Evolutionary conservation across 2,797 vertebrate species (phyloP), one percentile per base, ranked within the genome.

Genomic region (Notoglanidium macrostoma): DNA sequence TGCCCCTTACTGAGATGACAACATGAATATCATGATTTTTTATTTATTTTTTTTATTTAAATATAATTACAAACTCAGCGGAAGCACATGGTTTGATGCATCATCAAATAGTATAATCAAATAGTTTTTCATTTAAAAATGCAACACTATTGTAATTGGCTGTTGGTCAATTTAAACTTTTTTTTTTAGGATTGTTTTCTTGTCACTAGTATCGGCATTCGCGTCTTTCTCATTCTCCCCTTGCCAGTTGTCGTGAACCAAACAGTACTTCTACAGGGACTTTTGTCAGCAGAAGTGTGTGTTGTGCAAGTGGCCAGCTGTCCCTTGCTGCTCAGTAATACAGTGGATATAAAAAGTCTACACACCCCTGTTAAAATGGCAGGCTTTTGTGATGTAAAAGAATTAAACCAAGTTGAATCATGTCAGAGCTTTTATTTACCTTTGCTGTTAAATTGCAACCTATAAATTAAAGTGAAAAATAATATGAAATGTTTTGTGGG

Each of bases 201-300:
- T 96, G 95, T 93, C 93, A 96, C 95, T 95, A 51, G 40, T 5
- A 7, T 86, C 32, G 65, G 63, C 11, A 29, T 46, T 55, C 35
- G 83, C 11, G 26, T 81, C 70, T 72, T 65, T 74, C 40, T 63
- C 51, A 14, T 44, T 40, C 26, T 17, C 26, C 84, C 83, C 70
- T 72, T 84, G 55, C 74, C 51, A 23, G 63, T 87, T 79, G 87
- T 90, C 72, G 67, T 80, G 79, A 70, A 78, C 76, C 5, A 8
- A 26, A 87, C 21, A 17, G 57, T 82, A 54, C 82, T 61, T n/a
- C 84, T 85, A 32, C 73, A 80, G 85, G 84, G 63, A 83, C 74
- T 89, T 74, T 86, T 73, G 85, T 87, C 86, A 88, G 86, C 70
- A 87, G 68, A 84, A 89, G 73, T 80, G 44, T 54, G 68, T 87